Base-by-base conservation (phyloP, 2,113 vertebrate species). In the Tetraodon nigroviridis region DNA sequence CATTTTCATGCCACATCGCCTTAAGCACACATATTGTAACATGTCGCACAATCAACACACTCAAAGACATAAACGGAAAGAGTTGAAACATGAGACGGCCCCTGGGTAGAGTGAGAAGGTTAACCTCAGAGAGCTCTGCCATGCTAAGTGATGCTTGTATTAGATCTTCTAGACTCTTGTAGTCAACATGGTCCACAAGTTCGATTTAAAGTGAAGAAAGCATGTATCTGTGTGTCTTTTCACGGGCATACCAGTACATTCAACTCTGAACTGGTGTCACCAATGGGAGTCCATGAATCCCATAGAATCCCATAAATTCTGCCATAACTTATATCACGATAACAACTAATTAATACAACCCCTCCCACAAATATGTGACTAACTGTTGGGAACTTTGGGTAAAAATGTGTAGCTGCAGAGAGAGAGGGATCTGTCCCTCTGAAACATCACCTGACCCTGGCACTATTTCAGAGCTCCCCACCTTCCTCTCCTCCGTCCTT, bases 391-490 rank as follows among this genome's bases (percentile, higher is more conserved):
- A 37, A 37, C 32, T 37, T 37, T 6, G 71, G 44, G 54, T 37
- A 42, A n/a, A 41, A 2, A 27, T 47, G 57, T 22, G 61, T 53
- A 49, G 8, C 8, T 37, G 7, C 11, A 8, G 32, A 37, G 32
- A 3, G 32, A 66, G 66, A 71, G 58, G 58, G 17, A 37, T 10
- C 32, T 3, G 55, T 69, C 62, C 44, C 45, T 50, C 69, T 65
- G 71, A 82, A 73, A 78, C 73, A 85, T 83, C 87, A 87, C 83
- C 84, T 89, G 87, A 89, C 81, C 75, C 84, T 86, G 86, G 81
- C 79, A 83, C 63, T 1, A 6, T 79, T 83, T 82, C 84, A 80
- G 62, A 84, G 64, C 21, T 0, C 70, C 41, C 65, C 84, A 69
- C 40, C 50, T 19, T 16, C 46, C 60, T 32, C 24, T 22, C 21